Base-by-base conservation (phyloP, 2,797 vertebrate genomes). In the Chrysocyon brachyurus region DNA sequence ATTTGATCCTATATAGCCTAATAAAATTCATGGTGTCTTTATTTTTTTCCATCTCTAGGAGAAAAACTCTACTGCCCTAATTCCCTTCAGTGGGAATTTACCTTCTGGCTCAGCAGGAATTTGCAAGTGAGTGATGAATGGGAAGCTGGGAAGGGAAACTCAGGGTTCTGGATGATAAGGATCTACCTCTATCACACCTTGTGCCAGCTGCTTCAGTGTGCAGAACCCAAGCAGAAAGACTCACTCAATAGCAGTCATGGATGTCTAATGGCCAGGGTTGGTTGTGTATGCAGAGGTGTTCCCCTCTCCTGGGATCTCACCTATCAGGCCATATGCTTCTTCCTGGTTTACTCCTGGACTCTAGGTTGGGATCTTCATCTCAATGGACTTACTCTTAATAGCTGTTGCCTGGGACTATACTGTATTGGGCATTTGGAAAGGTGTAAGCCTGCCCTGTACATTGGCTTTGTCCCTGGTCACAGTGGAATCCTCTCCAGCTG, bases 21-120 rank as follows among this genome's bases (percentile, higher is more conserved):
- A 52, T 56, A 90, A 49, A 93, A 87, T 86, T 73, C 61, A 77
- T 73, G 11, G 22, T 79, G 28, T 49, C 81, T 88, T 92, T 79
- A 12, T 57, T 79, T 92, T 57, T 92, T 64, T 59, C 36, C 22
- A 49, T 56, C 63, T 72, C 31, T 2, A 57, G 49, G 64, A 72
- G 49, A 56, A 78, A 83, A 70, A 61, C 24, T 56, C 57, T 81
- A 72, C 14, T 36, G 31, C 31, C 7, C 46, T 6, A 90, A 17
- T 73, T 49, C 4, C 36, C 79, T 81, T n/a, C 11, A 40, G 36
- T 17, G 24, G 33, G 64, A 90, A 72, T 81, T 57, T 72, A 54
- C 46, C 73, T 52, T 90, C 63, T n/a, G 88, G 6, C 31, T 63
- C 31, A 64, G 31, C 16, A 49, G 12, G 49, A 73, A 81, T 81